Evolutionary conservation across 2,797 vertebrate genomes (phyloP).

Genomic region (Zalophus californianus): DNA sequence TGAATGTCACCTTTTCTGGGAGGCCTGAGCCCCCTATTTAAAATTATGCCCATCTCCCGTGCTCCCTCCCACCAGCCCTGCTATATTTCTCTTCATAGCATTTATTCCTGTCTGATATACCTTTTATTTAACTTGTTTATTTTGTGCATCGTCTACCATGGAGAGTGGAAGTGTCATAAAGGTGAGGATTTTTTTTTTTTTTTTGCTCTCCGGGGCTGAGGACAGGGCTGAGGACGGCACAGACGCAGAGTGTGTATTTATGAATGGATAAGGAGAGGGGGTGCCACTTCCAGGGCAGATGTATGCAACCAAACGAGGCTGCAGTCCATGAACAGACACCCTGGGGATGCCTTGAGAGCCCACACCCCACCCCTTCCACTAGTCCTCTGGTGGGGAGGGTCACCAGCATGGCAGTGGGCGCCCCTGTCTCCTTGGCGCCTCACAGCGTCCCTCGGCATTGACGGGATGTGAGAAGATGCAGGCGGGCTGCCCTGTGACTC

Average conservation of each 20-base stretch:
- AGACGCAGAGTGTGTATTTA: too few species aligned
- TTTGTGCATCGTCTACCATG: not conserved
- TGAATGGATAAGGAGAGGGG: not conserved
- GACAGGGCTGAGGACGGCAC: too few species aligned
- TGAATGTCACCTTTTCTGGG: not conserved
- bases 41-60: fast-evolving
- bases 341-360: not conserved
- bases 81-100: not conserved
- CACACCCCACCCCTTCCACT: too few species aligned
- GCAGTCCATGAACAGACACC: not conserved
- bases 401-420: fast-evolving
- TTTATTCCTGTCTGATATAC: not conserved
- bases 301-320: not conserved
- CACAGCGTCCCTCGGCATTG: not conserved
- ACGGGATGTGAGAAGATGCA: not conserved
- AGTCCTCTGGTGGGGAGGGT: not conserved
- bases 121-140: not conserved
- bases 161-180: not conserved
- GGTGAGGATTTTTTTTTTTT: not conserved
- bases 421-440: not conserved
- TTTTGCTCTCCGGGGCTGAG: not conserved
- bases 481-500: not conserved
- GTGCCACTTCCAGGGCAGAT: not conserved
- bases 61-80: not conserved
- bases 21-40: not conserved